Evolutionary conservation across 2,888 invertebrate species (phyloP).

Genomic region (Allophyes oxyacanthae): DNA sequence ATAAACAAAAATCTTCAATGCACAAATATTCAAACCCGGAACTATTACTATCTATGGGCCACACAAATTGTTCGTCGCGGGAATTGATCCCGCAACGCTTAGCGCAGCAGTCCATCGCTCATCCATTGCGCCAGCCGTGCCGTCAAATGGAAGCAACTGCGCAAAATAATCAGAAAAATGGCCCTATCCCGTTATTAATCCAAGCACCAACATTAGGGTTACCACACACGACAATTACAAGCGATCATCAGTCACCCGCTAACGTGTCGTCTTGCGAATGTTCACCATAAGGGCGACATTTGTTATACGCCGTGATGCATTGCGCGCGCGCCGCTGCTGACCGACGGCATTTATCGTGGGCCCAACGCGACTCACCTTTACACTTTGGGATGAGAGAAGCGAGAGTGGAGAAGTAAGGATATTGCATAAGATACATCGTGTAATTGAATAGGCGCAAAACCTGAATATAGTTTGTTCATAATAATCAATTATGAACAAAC

Average conservation of each 20-base stretch:
- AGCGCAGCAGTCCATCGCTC: too few relatives aligned
- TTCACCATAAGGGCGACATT: slow-evolving; percentile 59
- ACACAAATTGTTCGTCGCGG: too few relatives aligned
- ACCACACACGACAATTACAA: slow-evolving; percentile 32
- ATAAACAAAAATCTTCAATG: too few relatives aligned
- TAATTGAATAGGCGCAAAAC: too few relatives aligned
- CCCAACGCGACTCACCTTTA: slow-evolving; percentile 59
- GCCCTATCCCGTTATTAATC: slow-evolving; percentile 2
- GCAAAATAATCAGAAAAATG: background rate
- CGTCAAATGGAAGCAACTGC: background rate
- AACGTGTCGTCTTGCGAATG: slow-evolving; percentile 54
- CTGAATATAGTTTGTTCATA: too few relatives aligned
- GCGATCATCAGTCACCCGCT: slow-evolving; percentile 47
- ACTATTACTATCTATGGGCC: too few relatives aligned
- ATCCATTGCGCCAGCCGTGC: too few relatives aligned
- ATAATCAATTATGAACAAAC: too few relatives aligned
- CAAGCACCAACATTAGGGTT: slow-evolving; percentile 27
- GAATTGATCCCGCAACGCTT: too few relatives aligned
- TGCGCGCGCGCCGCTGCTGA: slow-evolving; percentile 64
- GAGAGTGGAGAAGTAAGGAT: slow-evolving; percentile 18
- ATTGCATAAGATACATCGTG: background rate
- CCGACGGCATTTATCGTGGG: slow-evolving; percentile 73
- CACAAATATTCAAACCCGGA: too few relatives aligned
- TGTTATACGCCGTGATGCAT: slow-evolving; percentile 68
- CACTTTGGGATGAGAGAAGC: slow-evolving; percentile 28